phyloP scores from a whole-genome alignment of 1,140 invertebrate genomes.

The Samia ricini region DNA sequence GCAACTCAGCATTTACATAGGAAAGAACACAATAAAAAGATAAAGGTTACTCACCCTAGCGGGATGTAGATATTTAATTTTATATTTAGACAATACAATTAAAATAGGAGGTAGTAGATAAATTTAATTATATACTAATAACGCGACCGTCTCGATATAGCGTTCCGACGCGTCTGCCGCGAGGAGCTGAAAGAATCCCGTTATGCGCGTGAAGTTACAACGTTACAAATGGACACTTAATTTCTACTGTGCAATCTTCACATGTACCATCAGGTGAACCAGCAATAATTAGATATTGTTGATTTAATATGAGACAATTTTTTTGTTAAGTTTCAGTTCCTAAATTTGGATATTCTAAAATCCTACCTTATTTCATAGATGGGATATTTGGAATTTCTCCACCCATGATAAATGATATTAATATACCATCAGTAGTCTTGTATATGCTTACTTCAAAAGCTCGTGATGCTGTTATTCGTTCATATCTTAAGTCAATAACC shows the following conservation, averaged over 20 bases:
- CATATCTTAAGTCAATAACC: constrained; percentile 16
- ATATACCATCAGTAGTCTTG: constrained; percentile 5
- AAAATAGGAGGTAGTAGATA: too few species aligned
- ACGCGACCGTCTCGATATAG: too few species aligned
- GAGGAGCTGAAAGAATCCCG: too few species aligned
- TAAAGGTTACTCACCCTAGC: too few species aligned
- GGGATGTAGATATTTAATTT: too few species aligned
- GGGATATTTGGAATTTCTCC: constrained; percentile 29
- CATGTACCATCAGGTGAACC: constrained; percentile 30
- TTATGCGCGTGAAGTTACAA: too few species aligned
- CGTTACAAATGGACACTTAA: too few species aligned
- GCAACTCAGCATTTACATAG: too few species aligned
- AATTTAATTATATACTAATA: too few species aligned
- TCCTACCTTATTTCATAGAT: constrained; percentile 31
- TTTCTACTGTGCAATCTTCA: constrained; percentile 29
- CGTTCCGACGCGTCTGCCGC: too few species aligned
- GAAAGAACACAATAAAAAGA: too few species aligned
- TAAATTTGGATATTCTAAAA: constrained; percentile 27
- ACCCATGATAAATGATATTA: constrained; percentile 26
- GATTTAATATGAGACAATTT: constrained; percentile 24
- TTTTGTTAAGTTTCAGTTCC: constrained; percentile 32
- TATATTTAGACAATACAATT: too few species aligned
- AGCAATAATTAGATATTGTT: constrained; percentile 28
- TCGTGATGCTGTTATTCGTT: constrained; percentile 2
- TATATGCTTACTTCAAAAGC: constrained; percentile 12